These are phyloP conservation scores for Myotis brandtii DNA, from an alignment of 2,113 vertebrate species.

Conservation along the genomic window DNA sequence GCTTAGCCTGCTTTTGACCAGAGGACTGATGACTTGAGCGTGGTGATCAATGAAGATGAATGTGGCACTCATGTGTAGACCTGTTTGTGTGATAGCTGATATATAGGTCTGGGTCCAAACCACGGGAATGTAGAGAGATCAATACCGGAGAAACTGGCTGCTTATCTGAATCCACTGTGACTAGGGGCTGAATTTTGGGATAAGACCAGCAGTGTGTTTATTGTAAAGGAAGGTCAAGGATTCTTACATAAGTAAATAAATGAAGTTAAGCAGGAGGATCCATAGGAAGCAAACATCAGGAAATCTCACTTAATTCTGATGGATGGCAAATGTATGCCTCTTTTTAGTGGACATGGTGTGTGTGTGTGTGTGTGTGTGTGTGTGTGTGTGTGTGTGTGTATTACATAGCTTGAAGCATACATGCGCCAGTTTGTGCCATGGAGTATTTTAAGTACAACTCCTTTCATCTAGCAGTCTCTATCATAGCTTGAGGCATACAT, in stretches of 20 bases:
- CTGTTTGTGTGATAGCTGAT: not conserved
- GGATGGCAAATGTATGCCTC: not conserved
- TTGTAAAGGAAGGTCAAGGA: not conserved
- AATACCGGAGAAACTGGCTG: not conserved
- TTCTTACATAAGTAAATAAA: not conserved
- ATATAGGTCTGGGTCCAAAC: not conserved
- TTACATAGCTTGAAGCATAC: not conserved
- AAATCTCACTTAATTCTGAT: not conserved
- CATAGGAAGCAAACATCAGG: not conserved
- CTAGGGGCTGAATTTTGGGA: not conserved
- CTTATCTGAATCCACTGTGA: not conserved
- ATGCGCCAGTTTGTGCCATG: not conserved
- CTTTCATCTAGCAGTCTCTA: not conserved
- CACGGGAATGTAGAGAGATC: not conserved
- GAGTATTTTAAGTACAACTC: not conserved
- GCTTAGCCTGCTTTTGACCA: not conserved
- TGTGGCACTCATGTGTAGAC: fast-evolving
- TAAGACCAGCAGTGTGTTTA: not conserved
- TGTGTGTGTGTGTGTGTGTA: not conserved
- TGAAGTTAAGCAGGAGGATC: not conserved
- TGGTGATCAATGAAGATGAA: not conserved
- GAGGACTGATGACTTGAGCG: not conserved
- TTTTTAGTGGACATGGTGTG: not conserved
- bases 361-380: not conserved
- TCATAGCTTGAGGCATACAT: not conserved